Conservation (phyloP, 2,888 invertebrate species). For the Drosophila melanosoma region DNA sequence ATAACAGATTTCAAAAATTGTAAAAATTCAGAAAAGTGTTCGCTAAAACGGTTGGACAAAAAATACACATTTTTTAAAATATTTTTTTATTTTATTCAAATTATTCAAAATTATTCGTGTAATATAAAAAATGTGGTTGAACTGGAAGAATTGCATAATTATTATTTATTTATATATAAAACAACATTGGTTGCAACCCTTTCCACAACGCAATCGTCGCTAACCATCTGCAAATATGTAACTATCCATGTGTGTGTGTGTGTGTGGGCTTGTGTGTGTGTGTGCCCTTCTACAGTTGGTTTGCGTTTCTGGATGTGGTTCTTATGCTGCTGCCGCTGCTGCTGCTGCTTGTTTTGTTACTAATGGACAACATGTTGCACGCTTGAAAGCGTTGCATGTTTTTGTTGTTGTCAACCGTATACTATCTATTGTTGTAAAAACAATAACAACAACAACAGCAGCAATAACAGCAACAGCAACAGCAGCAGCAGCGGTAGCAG, state of each 20-base stretch:
- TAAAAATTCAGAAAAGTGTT: neutral
- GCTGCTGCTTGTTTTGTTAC: constrained; percentile 22
- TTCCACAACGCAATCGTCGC: neutral
- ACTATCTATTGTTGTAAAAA: constrained; percentile 54
- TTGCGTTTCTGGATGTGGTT: constrained; percentile 2
- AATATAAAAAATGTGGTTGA: too few species aligned
- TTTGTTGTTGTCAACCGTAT: constrained; percentile 50
- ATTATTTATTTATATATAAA: neutral
- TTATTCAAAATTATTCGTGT: too few species aligned
- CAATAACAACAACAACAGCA: constrained; percentile 22
- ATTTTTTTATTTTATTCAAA: too few species aligned
- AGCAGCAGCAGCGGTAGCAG: neutral
- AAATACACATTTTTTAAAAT: too few species aligned
- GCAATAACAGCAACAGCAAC: constrained; percentile 1
- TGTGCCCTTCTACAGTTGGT: constrained; percentile 3
- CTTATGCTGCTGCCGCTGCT: neutral
- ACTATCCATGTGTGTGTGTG: neutral
- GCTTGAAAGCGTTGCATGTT: constrained; percentile 60
- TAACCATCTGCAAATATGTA: constrained; percentile 24
- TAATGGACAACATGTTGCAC: constrained; percentile 64
- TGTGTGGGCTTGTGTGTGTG: neutral
- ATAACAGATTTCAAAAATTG: neutral
- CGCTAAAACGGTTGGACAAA: too few species aligned
- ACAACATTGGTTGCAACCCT: neutral
- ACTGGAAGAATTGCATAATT: neutral